These are phyloP conservation scores for Actinopyga echinites DNA, from an alignment of 53 echinoderm and acorn worm genomes.

Conservation along the genomic window DNA sequence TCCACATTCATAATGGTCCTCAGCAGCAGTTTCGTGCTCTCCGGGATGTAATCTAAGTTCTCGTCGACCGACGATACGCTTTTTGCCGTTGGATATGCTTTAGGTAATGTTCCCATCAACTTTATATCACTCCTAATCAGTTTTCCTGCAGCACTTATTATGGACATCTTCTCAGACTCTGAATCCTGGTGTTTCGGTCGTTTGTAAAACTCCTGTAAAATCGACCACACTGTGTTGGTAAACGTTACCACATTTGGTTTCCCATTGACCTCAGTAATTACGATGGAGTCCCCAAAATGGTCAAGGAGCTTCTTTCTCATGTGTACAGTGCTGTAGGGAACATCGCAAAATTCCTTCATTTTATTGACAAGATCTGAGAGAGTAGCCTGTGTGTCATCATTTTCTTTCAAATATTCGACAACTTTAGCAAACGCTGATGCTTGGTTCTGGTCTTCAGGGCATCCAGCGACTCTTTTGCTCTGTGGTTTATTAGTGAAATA, in stretches of 20 bases:
- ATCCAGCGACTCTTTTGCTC: neutral
- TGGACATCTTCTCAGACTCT: neutral
- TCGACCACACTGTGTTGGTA: neutral
- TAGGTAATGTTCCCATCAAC: too few species aligned
- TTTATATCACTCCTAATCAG: neutral
- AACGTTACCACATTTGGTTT: constrained; percentile 13
- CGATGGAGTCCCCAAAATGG: neutral
- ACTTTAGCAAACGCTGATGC: constrained; percentile 28
- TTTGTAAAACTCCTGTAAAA: neutral
- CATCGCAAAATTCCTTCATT: constrained; percentile 5
- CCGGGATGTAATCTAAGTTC: constrained; percentile 28
- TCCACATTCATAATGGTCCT: constrained; percentile 16
- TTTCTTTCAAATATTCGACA: constrained; percentile 8
- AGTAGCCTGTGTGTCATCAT: constrained; percentile 18
- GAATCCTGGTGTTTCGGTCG: constrained; percentile 3
- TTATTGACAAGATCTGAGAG: neutral
- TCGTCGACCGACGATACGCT: constrained; percentile 22
- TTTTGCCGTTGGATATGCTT: neutral
- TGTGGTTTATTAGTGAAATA: neutral
- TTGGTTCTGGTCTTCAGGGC: constrained; percentile 10
- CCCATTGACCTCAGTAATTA: constrained; percentile 10
- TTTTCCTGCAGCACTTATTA: constrained; percentile 4
- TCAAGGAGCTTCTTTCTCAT: neutral
- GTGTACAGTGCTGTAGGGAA: constrained; percentile 6
- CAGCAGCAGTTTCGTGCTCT: constrained; percentile 6